Evolutionary conservation across 2,888 invertebrate genomes (phyloP), one percentile per base, ranked within the genome.

Genomic region (Erebia ligea): DNA sequence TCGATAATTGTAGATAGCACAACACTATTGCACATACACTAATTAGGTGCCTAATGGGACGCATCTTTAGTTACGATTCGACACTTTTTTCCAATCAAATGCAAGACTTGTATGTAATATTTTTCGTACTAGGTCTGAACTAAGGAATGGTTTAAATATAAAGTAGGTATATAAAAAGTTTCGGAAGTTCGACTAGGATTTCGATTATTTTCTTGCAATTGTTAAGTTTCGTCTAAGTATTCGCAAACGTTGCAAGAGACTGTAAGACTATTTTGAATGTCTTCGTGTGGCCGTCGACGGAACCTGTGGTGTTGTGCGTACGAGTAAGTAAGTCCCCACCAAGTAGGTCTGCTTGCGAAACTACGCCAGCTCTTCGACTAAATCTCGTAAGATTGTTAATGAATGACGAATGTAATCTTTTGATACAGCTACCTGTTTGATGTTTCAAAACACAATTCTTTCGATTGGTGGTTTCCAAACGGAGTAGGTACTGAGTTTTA

Each of bases 281-380:
- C 54, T 68, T 42, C 21, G 54, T 67, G 61, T 68, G 70, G 65
- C 68, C n/a, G 64, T 15, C 21, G 61, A 11, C 11, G 21, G 13
- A 10, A 67, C 61, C 61, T 78, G 75, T 78, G 77, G 77, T 77
- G 78, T 80, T 76, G 81, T 77, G 82, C 84, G 87, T 86, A 6
- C 34, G 34, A 34, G 34, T 34, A 34, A 6, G 34, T 1, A 86
- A 86, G 85, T 85, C 79, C 87, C 87, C 88, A 81, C 85, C 84
- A 19, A 80, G 76, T 85, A 80, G 84, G 83, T 6, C 80, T 76
- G 71, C 74, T 85, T 85, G 82, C 89, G 81, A 86, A 82, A 87
- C 42, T 52, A 54, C 52, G 19, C 19, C 11, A 17, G 9, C 52
- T 54, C 64, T 54, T 64, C 64, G 64, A 64, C 52, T 40, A 34